Percentiles rank a stretch among this genome's conserved stretches.
Evolutionary conservation across 2,797 vertebrate species (phyloP).

Genomic region (Phalanger gymnotis): DNA sequence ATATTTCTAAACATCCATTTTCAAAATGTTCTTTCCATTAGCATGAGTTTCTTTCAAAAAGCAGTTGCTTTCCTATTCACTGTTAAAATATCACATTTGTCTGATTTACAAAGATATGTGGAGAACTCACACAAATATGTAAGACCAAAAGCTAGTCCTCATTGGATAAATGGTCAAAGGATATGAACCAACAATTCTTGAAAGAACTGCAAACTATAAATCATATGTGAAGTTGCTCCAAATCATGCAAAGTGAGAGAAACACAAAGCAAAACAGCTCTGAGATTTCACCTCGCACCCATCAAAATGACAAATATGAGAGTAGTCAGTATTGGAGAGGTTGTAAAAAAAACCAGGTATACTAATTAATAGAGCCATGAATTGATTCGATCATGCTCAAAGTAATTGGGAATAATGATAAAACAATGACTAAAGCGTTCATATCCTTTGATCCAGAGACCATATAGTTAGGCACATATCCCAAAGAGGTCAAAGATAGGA

Average conservation of each 20-base stretch:
- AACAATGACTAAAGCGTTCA: neutral
- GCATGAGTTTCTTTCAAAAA: constrained; percentile 14
- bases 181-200: neutral
- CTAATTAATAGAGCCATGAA: neutral
- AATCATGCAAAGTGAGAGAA: neutral
- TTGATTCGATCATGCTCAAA: neutral
- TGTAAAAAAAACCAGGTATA: neutral
- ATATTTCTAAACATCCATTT: neutral
- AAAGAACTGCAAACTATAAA: neutral
- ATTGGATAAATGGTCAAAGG: neutral
- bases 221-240: neutral
- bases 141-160: neutral
- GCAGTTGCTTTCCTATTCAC: neutral
- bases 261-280: neutral
- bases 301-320: neutral
- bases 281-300: neutral
- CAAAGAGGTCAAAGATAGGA: neutral
- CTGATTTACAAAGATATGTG: neutral
- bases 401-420: neutral
- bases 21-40: neutral
- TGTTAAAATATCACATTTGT: neutral
- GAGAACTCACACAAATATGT: neutral
- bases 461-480: neutral
- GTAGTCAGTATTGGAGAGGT: neutral
- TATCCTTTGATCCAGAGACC: neutral